Base-by-base conservation (phyloP, 2,888 invertebrate genomes). In the Eremobia ochroleuca region DNA sequence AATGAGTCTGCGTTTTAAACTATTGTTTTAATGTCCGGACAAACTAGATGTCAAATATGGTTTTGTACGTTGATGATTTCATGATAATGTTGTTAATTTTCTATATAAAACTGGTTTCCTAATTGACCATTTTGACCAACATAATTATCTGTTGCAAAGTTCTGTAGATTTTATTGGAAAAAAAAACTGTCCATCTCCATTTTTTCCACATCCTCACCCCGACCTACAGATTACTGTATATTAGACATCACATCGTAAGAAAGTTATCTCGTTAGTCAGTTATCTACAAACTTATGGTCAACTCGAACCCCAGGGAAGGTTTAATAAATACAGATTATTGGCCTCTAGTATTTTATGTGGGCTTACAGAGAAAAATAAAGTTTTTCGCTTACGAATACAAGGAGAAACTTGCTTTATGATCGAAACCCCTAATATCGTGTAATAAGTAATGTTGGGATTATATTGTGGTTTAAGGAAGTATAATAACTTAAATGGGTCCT, bases 231-330 rank as follows among this genome's bases (percentile, higher is more conserved):
- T 94, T 93, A 93, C 91, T 89, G 79, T 87, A 91, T 92, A 90
- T 90, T 90, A 92, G 90, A 90, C 88, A 87, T 88, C 83, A 87
- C 90, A 88, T 92, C 92, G 90, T 93, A 93, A 93, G 93, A 95
- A 95, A 95, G 92, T 96, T 96, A 95, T 94, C 95, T 96, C 93
- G 93, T 96, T 95, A 95, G 92, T 90, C 86, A 88, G 92, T 93
- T 93, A 95, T 93, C 92, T 93, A 92, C 90, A 89, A 91, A 93
- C 92, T 92, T 92, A 88, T 86, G 90, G 90, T 90, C 88, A 88
- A 89, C 85, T 83, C 66, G 79, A 84, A 69, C 85, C 77, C 83
- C 78, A 62, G 79, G 90, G 91, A 68, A 77, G 80, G 79, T 93
- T 93, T 92, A 92, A 94, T 95, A 94, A 94, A 93, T 93, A 93